Evolutionary conservation across 2,797 vertebrate genomes (phyloP).

Genomic region (Acridotheres tristis): DNA sequence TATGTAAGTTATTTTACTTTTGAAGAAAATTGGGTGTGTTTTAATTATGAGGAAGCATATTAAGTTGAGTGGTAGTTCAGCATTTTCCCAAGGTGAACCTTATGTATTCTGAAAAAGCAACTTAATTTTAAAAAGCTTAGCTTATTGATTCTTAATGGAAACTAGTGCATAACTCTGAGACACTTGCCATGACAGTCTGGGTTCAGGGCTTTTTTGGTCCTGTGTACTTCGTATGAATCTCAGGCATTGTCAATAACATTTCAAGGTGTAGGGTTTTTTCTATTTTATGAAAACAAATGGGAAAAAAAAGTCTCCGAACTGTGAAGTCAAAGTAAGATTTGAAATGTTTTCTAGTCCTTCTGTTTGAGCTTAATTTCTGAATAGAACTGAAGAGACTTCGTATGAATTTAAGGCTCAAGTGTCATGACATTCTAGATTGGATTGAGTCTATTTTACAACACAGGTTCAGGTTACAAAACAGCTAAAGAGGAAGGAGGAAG

Average conservation of each 20-base stretch:
- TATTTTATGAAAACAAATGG: background rate
- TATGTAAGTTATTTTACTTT: background rate
- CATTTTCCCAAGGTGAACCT: background rate
- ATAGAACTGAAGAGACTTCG: background rate
- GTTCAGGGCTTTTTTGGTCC: background rate
- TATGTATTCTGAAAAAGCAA: background rate
- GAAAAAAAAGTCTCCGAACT: background rate
- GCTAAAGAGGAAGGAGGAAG: constrained; percentile 60
- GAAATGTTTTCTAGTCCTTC: background rate
- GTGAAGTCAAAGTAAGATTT: background rate
- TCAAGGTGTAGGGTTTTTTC: background rate
- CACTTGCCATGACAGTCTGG: background rate
- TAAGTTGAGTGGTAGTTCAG: background rate
- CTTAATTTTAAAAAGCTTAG: background rate
- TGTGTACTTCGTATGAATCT: background rate
- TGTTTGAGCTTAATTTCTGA: background rate
- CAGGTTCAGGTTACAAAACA: constrained; percentile 76
- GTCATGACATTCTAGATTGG: background rate
- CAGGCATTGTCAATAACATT: background rate
- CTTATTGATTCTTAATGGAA: background rate
- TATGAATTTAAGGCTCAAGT: background rate
- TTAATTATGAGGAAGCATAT: background rate
- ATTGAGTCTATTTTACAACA: constrained; percentile 48
- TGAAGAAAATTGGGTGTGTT: rapidly evolving
- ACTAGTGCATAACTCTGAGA: background rate